These are phyloP conservation scores for Dicyrtomina minuta DNA, from an alignment of 2,888 invertebrate species.

Conservation along the genomic window DNA sequence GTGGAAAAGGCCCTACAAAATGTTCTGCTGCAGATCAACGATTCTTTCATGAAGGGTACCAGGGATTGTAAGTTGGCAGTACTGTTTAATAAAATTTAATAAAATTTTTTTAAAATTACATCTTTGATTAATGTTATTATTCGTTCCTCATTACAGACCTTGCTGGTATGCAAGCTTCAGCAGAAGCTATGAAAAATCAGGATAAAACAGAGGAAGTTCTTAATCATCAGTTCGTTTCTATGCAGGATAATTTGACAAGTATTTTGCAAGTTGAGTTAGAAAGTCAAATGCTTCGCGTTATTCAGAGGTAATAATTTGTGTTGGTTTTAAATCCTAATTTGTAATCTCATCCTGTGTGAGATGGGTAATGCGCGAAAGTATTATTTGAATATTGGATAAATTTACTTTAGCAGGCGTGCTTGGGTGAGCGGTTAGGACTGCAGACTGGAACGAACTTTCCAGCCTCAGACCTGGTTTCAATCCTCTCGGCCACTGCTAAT, in stretches of 20 bases:
- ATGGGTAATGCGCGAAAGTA: neutral
- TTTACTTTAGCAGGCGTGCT: too few species aligned
- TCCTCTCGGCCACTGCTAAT: too few species aligned
- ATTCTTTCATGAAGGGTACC: conserved; percentile 82
- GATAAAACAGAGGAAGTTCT: conserved; percentile 45
- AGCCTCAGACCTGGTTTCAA: too few species aligned
- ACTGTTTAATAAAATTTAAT: neutral
- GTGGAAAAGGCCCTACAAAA: conserved; percentile 83
- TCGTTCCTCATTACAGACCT: conserved; percentile 41
- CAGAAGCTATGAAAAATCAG: conserved; percentile 37
- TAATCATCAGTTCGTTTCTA: conserved; percentile 37
- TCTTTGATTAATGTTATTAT: conserved; percentile 3
- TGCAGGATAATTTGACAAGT: conserved; percentile 49
- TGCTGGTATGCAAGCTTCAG: conserved; percentile 41
- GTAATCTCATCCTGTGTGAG: neutral
- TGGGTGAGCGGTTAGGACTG: too few species aligned
- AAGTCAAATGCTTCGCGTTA: conserved; percentile 47
- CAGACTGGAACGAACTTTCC: too few species aligned
- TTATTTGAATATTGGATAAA: too few species aligned
- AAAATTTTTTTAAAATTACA: conserved; percentile 4
- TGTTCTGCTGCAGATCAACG: conserved; percentile 87
- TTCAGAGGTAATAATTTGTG: conserved; percentile 38
- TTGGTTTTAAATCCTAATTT: neutral
- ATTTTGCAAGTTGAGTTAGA: conserved; percentile 48
- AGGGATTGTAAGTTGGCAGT: conserved; percentile 78